Evolutionary conservation across 2,797 vertebrate genomes (phyloP).

Genomic region (Holocentrus rufus): DNA sequence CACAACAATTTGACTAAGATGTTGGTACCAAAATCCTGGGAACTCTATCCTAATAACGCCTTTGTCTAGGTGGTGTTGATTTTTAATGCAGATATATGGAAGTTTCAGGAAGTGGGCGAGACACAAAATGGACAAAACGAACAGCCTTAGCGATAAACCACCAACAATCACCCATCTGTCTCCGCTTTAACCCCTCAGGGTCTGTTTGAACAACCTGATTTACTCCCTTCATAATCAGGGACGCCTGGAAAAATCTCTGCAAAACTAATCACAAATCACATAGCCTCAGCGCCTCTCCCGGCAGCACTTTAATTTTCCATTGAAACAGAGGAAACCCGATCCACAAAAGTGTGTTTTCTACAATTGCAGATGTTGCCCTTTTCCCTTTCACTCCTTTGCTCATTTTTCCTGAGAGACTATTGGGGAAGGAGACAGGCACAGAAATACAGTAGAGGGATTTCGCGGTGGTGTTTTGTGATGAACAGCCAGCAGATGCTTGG

Average conservation of each 20-base stretch:
- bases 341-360: slow-evolving; percentile 72
- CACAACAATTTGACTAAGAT: slow-evolving; percentile 23
- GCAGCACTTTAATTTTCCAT: slow-evolving; percentile 81
- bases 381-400: slow-evolving; percentile 41
- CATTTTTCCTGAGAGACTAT: slow-evolving; percentile 58
- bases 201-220: slow-evolving; percentile 64
- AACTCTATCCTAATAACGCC: slow-evolving; percentile 5
- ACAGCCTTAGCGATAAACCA: slow-evolving; percentile 60
- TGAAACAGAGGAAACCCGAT: slow-evolving; percentile 73
- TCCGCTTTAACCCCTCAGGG: slow-evolving; percentile 67
- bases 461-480: slow-evolving; percentile 58
- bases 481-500: slow-evolving; percentile 61
- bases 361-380: slow-evolving; percentile 79
- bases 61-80: slow-evolving; percentile 46
- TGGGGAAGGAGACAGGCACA: slow-evolving; percentile 46
- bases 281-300: slow-evolving; percentile 63
- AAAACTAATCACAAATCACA: slow-evolving; percentile 79
- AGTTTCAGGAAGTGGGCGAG: slow-evolving; percentile 45
- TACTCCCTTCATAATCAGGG: slow-evolving; percentile 69
- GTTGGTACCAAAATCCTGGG: slow-evolving; percentile 9
- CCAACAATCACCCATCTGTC: slow-evolving; percentile 60
- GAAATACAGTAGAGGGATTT: slow-evolving; percentile 48
- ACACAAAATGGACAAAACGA: slow-evolving; percentile 46
- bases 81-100: slow-evolving; percentile 45
- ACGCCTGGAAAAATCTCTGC: slow-evolving; percentile 76